Evolutionary conservation across 2,113 vertebrate genomes (phyloP), one percentile per base, ranked within the genome.

Genomic region (Promerops cafer): DNA sequence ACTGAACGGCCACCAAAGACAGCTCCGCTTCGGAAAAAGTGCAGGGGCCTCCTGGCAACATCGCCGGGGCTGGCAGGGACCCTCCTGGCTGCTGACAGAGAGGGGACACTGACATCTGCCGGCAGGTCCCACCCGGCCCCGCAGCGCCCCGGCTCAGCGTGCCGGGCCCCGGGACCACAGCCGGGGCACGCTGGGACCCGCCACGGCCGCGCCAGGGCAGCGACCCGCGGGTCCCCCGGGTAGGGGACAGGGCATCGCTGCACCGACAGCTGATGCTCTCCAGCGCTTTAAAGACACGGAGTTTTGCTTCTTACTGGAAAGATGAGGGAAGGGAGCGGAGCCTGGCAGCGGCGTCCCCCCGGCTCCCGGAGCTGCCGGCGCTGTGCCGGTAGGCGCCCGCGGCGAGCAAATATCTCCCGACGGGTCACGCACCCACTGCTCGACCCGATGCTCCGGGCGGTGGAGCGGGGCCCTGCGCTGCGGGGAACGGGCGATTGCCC

Each of bases 91-190:
- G 86, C 52, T 14, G 91, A 72, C 39, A 56, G 90, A 88, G 89
- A 49, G 94, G 72, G 78, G 71, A 97, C 93, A 97, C 92, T 97
- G 96, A 97, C 96, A 95, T 40, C 96, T 97, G 95, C 95, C 90
- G 96, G 96, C 82, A 37, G 88, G 56, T 82, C 31, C 42, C 82
- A 14, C 20, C 69, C n/a, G 18, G 80, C 63, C 94, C 91, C 52
- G 47, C 90, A 47, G 87, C 42, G 24, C 35, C 42, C 40, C 0
- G 26, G 68, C 87, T 83, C 66, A 4, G n/a, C 13, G 88, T 35
- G 89, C 83, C 65, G 42, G 52, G 63, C 22, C 65, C 88, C 72
- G 54, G 64, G 83, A 69, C 30, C 54, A 1, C 53, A 10, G 63
- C 27, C 54, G 83, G 52, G 47, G 4, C 71, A 39, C 78, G 28